These are phyloP conservation scores for Sebastiscus tertius DNA, from an alignment of 2,797 vertebrate genomes.

Conservation along the genomic window DNA sequence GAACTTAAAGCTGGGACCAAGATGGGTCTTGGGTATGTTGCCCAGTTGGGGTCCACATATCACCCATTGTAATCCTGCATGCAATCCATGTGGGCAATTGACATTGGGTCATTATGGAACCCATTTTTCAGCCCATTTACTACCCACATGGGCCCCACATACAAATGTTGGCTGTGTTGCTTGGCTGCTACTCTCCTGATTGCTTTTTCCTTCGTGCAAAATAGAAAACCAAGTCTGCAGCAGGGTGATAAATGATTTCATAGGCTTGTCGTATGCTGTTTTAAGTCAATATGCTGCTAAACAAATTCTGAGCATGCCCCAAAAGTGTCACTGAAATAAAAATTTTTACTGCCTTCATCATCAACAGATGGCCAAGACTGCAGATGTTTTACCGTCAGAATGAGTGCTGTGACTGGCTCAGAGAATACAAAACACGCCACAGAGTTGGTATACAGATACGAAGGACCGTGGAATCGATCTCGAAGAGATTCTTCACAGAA, in stretches of 20 bases:
- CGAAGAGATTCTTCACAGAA: slow-evolving; percentile 96
- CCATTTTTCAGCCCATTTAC: too few relatives aligned
- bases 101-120: too few relatives aligned
- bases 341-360: background rate
- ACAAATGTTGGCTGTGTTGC: background rate
- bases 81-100: too few relatives aligned
- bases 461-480: slow-evolving; percentile 92
- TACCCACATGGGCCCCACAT: too few relatives aligned
- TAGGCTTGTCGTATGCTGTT: background rate
- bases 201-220: background rate
- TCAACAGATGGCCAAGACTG: slow-evolving; percentile 92
- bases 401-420: slow-evolving; percentile 92
- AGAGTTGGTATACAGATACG: slow-evolving; percentile 90
- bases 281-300: background rate
- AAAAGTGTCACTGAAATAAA: background rate
- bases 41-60: too few relatives aligned
- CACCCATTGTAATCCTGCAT: too few relatives aligned
- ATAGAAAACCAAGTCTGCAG: background rate
- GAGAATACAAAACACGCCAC: slow-evolving; percentile 92
- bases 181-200: background rate
- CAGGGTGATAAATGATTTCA: background rate
- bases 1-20: too few relatives aligned
- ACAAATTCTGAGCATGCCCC: accelerated
- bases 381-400: slow-evolving; percentile 93
- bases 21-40: too few relatives aligned